These are phyloP conservation scores for Ciconia maguari DNA, from an alignment of 2,113 vertebrate genomes.

Conservation along the genomic window DNA sequence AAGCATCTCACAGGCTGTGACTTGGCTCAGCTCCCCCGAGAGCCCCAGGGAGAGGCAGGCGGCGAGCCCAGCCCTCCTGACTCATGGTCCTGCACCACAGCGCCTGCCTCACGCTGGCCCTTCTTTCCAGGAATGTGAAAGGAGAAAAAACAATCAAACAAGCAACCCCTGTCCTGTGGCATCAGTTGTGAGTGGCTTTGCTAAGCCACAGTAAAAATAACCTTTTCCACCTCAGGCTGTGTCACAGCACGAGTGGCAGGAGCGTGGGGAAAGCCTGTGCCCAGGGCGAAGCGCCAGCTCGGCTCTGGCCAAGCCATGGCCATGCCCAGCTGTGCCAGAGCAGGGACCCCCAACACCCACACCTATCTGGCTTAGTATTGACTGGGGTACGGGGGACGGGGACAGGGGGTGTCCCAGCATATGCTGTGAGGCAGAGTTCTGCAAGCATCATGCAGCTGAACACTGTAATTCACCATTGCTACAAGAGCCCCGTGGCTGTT, in stretches of 20 bases:
- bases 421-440: accelerated
- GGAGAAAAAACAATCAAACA: background rate
- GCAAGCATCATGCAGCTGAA: background rate
- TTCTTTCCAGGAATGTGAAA: constrained; percentile 3
- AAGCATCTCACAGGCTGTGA: background rate
- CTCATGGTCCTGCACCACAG: background rate
- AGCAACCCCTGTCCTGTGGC: background rate
- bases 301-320: background rate
- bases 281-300: background rate
- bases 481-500: background rate
- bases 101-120: background rate
- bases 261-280: background rate
- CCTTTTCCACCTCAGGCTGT: background rate
- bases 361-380: background rate
- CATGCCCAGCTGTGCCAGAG: background rate
- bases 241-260: accelerated
- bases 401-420: background rate
- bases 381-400: background rate
- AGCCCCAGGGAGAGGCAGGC: background rate
- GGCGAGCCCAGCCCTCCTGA: background rate
- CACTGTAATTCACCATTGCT: background rate
- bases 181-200: background rate
- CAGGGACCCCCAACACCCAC: background rate
- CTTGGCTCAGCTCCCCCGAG: background rate
- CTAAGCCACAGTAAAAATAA: background rate